Evolutionary conservation across 2,888 invertebrate species (phyloP).

Genomic region (Rhamnusium bicolor): DNA sequence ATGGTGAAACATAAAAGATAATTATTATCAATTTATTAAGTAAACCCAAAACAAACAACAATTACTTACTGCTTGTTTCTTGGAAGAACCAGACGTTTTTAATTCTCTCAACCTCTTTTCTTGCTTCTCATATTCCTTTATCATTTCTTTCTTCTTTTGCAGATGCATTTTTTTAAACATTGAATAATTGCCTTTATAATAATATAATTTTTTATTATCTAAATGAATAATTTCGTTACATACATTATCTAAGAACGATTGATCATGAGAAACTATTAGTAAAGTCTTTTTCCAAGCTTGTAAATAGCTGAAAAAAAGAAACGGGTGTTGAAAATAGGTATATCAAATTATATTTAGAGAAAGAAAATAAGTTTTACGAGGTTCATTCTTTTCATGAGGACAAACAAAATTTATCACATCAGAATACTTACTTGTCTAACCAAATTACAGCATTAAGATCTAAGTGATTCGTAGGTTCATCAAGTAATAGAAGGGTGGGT

Average conservation of each 20-base stretch:
- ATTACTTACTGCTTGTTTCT: constrained; percentile 86
- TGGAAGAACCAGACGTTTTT: constrained; percentile 95
- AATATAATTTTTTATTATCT: constrained; percentile 93
- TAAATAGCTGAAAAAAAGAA: constrained; percentile 70
- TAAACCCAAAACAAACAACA: constrained; percentile 8
- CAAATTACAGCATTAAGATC: constrained; percentile 99
- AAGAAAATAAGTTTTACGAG: too few relatives aligned
- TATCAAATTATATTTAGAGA: too few relatives aligned
- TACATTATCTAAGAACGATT: constrained; percentile 99
- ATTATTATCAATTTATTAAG: background rate
- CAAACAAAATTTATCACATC: too few relatives aligned
- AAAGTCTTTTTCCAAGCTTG: constrained; percentile 99
- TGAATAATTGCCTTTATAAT: constrained; percentile 98
- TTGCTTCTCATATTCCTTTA: constrained; percentile 98
- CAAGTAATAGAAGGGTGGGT: constrained; percentile 96
- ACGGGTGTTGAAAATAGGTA: background rate
- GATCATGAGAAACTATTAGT: constrained; percentile 99
- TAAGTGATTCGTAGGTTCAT: constrained; percentile 99
- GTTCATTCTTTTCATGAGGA: too few relatives aligned
- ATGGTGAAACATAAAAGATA: constrained; percentile 19
- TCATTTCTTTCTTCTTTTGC: constrained; percentile 95
- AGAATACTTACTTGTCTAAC: constrained; percentile 91
- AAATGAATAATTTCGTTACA: constrained; percentile 99
- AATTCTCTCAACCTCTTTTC: constrained; percentile 96
- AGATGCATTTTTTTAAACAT: constrained; percentile 99